phyloP scores from a whole-genome alignment of 2,888 invertebrate species.

The Andrena hattorfiana region DNA sequence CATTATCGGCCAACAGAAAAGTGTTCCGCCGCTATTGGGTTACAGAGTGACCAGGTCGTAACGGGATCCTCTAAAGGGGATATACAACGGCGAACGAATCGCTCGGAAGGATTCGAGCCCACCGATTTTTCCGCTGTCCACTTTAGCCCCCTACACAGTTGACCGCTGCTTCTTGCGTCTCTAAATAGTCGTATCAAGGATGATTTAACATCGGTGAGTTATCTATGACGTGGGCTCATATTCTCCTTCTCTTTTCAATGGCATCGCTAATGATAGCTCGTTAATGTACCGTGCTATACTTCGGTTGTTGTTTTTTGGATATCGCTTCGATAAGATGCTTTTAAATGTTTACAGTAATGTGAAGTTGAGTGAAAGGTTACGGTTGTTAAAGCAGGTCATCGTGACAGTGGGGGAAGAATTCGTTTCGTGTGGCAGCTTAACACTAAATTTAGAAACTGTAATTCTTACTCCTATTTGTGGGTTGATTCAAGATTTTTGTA shows the following conservation, averaged over 20 bases:
- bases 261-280: conserved; percentile 12
- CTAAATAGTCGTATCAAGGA: conserved; percentile 37
- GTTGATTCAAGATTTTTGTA: no score
- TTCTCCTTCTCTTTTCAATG: conserved; percentile 19
- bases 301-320: not conserved
- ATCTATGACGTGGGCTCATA: not conserved
- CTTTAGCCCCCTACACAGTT: conserved; percentile 27
- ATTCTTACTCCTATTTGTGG: no score
- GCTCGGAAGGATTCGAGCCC: conserved; percentile 48
- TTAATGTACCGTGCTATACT: not conserved
- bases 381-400: no score
- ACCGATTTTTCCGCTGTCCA: conserved; percentile 52
- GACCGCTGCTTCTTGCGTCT: conserved; percentile 29
- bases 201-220: conserved; percentile 37
- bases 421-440: no score
- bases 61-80: conserved; percentile 72
- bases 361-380: no score
- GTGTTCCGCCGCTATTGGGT: conserved; percentile 65
- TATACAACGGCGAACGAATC: conserved; percentile 59
- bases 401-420: no score
- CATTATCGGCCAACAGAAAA: conserved; percentile 64
- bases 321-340: no score
- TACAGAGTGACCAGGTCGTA: conserved; percentile 65
- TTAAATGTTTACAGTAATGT: no score
- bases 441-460: no score